Conservation (phyloP, 2,888 invertebrate species). For the Rhaphigaster nebulosa region DNA sequence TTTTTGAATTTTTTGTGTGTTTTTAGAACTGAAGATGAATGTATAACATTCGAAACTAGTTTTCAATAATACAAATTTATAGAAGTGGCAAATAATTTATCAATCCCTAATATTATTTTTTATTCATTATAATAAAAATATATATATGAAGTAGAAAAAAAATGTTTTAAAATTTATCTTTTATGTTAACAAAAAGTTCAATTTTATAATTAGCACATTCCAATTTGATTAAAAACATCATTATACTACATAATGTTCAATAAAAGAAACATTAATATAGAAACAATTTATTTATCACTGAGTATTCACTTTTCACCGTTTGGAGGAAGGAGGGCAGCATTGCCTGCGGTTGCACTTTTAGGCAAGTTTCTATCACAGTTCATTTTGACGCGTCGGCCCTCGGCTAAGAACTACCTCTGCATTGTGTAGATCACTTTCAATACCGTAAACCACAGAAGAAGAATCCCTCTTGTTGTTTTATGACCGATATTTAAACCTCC, state of each 20-base stretch:
- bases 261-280: background rate
- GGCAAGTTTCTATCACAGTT: constrained; percentile 39
- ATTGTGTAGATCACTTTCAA: background rate
- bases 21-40: too few relatives aligned
- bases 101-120: too few relatives aligned
- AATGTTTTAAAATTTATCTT: background rate
- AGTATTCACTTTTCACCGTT: background rate
- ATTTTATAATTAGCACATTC: background rate
- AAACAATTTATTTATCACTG: constrained; percentile 28
- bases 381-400: constrained; percentile 21
- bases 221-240: background rate
- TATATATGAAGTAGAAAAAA: too few relatives aligned
- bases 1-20: too few relatives aligned
- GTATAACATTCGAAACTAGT: too few relatives aligned
- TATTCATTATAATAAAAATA: background rate
- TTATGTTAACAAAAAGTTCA: background rate
- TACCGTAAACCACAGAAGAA: background rate
- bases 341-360: constrained; percentile 4
- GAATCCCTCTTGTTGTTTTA: background rate
- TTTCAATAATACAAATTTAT: too few relatives aligned
- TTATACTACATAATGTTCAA: constrained; percentile 10
- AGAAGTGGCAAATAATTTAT: too few relatives aligned
- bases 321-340: background rate
- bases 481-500: constrained; percentile 7
- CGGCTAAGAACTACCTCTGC: constrained; percentile 26